phyloP scores from a whole-genome alignment of 2,113 vertebrate species.

The Myanophis thanlyinensis region DNA sequence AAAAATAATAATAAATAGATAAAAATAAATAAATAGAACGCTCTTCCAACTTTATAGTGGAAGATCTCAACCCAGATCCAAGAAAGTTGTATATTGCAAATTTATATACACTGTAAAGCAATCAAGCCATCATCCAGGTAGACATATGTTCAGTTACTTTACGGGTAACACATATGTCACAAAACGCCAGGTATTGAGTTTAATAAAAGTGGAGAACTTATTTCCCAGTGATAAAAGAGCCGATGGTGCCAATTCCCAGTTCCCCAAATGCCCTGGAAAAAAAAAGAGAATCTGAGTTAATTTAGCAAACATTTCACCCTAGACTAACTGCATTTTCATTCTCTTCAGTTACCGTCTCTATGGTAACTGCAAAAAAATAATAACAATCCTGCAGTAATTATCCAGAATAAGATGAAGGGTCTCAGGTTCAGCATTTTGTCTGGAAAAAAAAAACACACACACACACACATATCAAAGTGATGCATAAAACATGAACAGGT shows the following conservation, averaged over 20 bases:
- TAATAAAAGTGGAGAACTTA: no score
- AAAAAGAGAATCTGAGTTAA: neutral
- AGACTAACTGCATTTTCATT: neutral
- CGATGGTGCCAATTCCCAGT: neutral
- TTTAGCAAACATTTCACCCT: neutral
- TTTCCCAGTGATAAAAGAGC: neutral
- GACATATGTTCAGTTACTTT: no score
- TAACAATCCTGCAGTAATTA: neutral
- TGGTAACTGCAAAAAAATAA: neutral
- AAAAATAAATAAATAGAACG: no score
- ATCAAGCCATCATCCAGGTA: neutral
- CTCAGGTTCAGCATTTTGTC: neutral
- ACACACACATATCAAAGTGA: neutral
- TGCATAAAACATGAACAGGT: neutral
- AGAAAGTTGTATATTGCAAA: neutral
- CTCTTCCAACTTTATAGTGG: neutral
- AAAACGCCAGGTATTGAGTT: neutral
- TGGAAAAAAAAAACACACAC: neutral
- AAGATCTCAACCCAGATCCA: neutral
- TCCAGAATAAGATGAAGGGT: neutral
- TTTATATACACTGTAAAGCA: no score
- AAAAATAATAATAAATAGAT: no score
- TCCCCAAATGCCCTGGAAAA: neutral
- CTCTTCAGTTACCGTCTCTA: slow-evolving; percentile 19
- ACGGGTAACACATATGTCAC: neutral